Base-by-base conservation (phyloP, 2,797 vertebrate genomes). In the Micromesistius poutassou region DNA sequence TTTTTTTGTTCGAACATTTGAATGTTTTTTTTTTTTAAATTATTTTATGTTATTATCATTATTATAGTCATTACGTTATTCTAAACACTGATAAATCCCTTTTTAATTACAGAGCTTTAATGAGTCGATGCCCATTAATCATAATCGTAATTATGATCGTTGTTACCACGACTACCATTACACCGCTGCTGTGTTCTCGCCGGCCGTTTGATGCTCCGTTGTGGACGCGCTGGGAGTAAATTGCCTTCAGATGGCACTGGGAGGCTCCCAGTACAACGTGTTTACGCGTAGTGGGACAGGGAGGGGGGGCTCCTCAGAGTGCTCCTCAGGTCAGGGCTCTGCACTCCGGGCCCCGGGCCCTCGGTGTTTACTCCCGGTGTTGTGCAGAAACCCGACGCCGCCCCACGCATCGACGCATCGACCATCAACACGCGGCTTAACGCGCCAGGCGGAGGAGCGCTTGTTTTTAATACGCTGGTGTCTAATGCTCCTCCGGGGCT, bases 311-410 rank as follows among this genome's bases (percentile, higher is more conserved):
- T 93, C 90, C 86, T 92, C 91, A 90, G 82, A 87, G 89, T 88
- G 89, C 91, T 93, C 90, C 86, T 92, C 91, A 91, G 82, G 92
- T 93, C 90, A 93, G 78, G 87, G 92, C 91, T 95, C 95, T 93
- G 93, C 93, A 95, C 93, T 94, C 94, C 93, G 82, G 87, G 22
- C 55, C 22, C 55, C 95, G 95, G 96, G 94, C 93, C 19, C 46
- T 93, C 91, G 88, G 88, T 97, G 95, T 96, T 97, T 96, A 96
- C 92, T 22, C 88, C 50, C 85, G 90, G 93, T 89, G 90, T 93
- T 94, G 94, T 91, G 92, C 91, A 90, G 94, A 92, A 96, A 96
- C 92, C 94, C 93, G 93, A 95, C 95, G 94, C 95, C 88, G 89
- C 81, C 90, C 93, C 92, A 94, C 88, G 93, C 95, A 95, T 95